A percentile compares a stretch with the other conserved stretches of the same genome.
phyloP scores from a whole-genome alignment of 1,140 invertebrate genomes.

The Nasonia vitripennis region DNA sequence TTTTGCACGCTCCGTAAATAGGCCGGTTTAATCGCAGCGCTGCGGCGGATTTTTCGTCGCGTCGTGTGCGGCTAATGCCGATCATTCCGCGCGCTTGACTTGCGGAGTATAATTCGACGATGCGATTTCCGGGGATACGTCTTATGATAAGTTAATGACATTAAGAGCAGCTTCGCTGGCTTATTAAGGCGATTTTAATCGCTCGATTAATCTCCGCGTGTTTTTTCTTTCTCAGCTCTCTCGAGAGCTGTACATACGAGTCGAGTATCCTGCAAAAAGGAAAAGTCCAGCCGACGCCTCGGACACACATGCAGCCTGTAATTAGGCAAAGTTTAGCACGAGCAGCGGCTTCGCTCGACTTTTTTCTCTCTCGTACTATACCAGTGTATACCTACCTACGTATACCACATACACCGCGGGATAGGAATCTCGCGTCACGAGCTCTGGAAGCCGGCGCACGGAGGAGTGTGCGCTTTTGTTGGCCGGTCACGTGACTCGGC shows the following conservation, averaged over 20 bases:
- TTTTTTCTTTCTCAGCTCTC: not conserved
- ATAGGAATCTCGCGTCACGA: slow-evolving; percentile 50
- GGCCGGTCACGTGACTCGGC: not conserved
- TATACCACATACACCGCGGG: not conserved
- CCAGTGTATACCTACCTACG: not conserved
- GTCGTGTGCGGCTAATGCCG: not conserved
- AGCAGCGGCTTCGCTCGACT: not conserved
- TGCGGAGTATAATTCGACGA: slow-evolving; percentile 6
- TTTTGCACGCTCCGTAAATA: not conserved
- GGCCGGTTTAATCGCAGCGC: slow-evolving; percentile 27
- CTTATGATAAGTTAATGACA: slow-evolving; percentile 39
- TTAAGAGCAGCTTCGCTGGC: slow-evolving; percentile 9
- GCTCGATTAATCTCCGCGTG: not conserved
- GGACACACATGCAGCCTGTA: not conserved
- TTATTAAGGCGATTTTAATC: not conserved
- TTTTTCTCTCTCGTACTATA: not conserved
- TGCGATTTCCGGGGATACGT: slow-evolving; percentile 14
- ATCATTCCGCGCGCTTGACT: slow-evolving; percentile 3
- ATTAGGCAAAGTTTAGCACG: slow-evolving; percentile 36
- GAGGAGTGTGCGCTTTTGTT: slow-evolving; percentile 14
- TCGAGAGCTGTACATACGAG: not conserved
- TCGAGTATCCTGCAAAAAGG: not conserved
- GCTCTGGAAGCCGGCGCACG: not conserved
- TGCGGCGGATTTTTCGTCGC: slow-evolving; percentile 27
- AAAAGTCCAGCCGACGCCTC: not conserved